A percentile compares a stretch with the other conserved stretches of the same genome.
Conservation (phyloP, 2,797 vertebrate species). For the Hoplostethus mediterraneus region DNA sequence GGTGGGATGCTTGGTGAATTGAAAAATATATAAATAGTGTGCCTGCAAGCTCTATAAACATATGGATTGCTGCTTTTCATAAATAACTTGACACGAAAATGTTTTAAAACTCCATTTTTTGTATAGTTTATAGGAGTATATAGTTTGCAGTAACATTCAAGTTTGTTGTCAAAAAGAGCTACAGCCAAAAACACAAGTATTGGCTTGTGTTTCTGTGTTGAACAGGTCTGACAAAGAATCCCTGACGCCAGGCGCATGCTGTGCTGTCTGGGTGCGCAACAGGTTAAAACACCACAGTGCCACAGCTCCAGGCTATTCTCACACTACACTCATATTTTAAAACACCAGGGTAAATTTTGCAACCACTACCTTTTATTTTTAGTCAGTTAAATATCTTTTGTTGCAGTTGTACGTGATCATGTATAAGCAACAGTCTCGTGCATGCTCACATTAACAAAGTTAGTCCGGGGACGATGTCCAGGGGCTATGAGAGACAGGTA, state of each 20-base stretch:
- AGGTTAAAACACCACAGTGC: constrained; percentile 69
- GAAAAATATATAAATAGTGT: constrained; percentile 69
- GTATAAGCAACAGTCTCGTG: constrained; percentile 2
- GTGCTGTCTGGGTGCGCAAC: constrained; percentile 73
- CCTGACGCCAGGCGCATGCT: constrained; percentile 65
- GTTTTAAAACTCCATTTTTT: constrained; percentile 1
- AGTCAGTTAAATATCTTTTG: background rate
- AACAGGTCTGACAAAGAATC: constrained; percentile 67
- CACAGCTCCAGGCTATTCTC: constrained; percentile 67
- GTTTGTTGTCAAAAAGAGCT: constrained; percentile 54
- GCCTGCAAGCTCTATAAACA: constrained; percentile 28
- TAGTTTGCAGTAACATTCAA: constrained; percentile 37
- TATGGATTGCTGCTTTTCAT: background rate
- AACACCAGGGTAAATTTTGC: constrained; percentile 11
- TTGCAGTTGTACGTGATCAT: constrained; percentile 8
- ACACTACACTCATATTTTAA: constrained; percentile 47
- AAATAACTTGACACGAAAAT: background rate
- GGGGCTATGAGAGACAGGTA: constrained; percentile 67
- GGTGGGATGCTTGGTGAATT: constrained; percentile 67
- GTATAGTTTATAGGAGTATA: too few relatives aligned
- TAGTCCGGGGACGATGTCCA: constrained; percentile 59
- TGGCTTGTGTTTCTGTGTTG: constrained; percentile 67
- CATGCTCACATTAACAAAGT: constrained; percentile 25
- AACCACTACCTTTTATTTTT: constrained; percentile 27
- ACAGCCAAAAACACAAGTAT: constrained; percentile 60